These are phyloP conservation scores for Megaceryle torquata DNA, from an alignment of 2,113 vertebrate species.

Conservation along the genomic window DNA sequence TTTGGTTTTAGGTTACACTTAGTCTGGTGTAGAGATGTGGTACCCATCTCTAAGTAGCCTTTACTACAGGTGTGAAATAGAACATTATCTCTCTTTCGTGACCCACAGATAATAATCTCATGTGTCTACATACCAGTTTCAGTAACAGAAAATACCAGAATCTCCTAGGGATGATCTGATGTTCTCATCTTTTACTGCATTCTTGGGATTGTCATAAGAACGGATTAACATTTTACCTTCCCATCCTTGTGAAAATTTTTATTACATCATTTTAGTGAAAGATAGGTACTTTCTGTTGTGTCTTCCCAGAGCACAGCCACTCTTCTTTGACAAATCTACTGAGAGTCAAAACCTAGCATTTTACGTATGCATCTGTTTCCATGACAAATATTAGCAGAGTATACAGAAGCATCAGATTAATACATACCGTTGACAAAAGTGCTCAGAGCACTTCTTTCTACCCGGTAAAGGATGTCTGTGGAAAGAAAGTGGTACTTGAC, in stretches of 20 bases:
- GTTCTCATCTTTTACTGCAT: background rate
- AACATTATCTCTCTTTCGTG: background rate
- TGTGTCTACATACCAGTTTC: background rate
- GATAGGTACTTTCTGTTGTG: background rate
- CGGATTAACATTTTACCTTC: background rate
- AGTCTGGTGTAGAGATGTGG: background rate
- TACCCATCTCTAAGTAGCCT: background rate
- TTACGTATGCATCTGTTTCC: background rate
- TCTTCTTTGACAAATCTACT: background rate
- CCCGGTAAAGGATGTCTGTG: background rate
- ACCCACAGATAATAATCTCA: background rate
- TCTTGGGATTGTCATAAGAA: background rate
- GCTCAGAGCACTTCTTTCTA: background rate
- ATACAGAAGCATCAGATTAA: background rate
- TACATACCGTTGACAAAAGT: background rate
- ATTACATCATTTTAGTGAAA: background rate
- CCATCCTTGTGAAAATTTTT: background rate
- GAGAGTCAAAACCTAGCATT: background rate
- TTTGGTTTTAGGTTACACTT: background rate
- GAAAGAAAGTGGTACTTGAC: background rate
- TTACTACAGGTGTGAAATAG: background rate
- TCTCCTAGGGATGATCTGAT: background rate
- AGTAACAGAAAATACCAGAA: background rate
- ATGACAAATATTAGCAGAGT: background rate
- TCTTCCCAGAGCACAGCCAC: background rate